Evolutionary conservation across 2,113 vertebrate species (phyloP), one percentile per base, ranked within the genome.

Genomic region (Corydoras maculifer): DNA sequence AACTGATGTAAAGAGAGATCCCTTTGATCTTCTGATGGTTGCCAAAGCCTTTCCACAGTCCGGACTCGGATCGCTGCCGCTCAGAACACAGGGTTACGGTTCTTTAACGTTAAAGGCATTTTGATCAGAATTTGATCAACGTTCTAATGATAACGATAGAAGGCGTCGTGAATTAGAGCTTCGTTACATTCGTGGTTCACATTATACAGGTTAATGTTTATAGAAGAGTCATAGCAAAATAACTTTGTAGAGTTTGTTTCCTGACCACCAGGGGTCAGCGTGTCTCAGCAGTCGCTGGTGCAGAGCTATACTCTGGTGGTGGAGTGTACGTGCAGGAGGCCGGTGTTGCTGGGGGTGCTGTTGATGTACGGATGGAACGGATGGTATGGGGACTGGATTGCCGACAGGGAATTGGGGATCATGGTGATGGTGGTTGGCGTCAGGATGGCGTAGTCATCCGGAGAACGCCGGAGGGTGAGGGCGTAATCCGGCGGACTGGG

Each of bases 401-500:
- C 93, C 25, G 91, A 90, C 76, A 97, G 87, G 0, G 95, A 92
- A 80, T 91, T 95, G 30, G 96, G 94, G 60, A 94, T 94, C 94
- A 98, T 94, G 81, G 94, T 94, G 85, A 95, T 94, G 84, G 93
- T 93, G 80, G 93, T 93, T 57, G 94, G 91, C 14, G 94, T 94
- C 94, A 96, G 96, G 65, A 98, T 89, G 0, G 95, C 94, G 65
- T 97, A 89, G 74, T 99, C 96, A 0, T 98, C 95, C 0, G 96
- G 96, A 0, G 96, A 96, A 5, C 96, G 88, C 53, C 96, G 92
- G 73, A 99, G 86, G 5, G 94, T 96, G 12, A 99, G 93, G 0
- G 94, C 92, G 78, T 99, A 98, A 81, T 99, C 96, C 0, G 96
- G 96, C 0, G 96, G 96, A 70, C 94, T 95, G 77, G 94, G 90